Percentiles rank a stretch among this genome's conserved stretches.
Conservation (phyloP, 2,797 vertebrate genomes). For the Acanthis flammea region DNA sequence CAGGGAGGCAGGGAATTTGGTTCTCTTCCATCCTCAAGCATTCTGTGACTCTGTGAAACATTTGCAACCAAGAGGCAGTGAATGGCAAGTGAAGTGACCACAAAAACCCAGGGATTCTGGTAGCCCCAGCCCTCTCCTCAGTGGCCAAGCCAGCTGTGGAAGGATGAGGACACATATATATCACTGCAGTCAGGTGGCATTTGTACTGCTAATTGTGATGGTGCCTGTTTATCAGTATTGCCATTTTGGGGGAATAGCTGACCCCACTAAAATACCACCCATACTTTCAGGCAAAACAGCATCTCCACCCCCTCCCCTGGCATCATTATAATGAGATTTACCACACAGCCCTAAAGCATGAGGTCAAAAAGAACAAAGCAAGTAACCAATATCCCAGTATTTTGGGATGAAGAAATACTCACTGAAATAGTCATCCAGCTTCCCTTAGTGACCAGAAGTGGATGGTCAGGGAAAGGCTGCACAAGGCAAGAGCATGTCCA, state of each 20-base stretch:
- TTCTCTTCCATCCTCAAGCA: background rate
- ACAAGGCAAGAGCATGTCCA: background rate
- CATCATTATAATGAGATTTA: background rate
- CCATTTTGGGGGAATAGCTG: background rate
- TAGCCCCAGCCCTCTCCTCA: accelerated
- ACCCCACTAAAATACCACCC: background rate
- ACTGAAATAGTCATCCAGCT: background rate
- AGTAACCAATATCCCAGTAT: background rate
- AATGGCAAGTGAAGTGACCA: background rate
- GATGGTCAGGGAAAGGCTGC: background rate
- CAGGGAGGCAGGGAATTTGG: background rate
- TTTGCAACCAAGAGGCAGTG: background rate
- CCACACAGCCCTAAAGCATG: background rate
- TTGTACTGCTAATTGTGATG: background rate
- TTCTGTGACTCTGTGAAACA: background rate
- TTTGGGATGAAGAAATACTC: background rate
- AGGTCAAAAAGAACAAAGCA: background rate
- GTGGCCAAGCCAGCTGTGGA: background rate
- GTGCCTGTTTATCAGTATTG: background rate
- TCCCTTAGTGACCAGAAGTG: background rate
- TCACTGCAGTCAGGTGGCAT: background rate
- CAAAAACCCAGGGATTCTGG: accelerated
- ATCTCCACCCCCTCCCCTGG: background rate
- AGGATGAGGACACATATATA: background rate
- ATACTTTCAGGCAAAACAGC: background rate